A percentile compares a stretch with the other conserved stretches of the same genome.
Evolutionary conservation across 2,113 vertebrate genomes (phyloP).

Genomic region (Pimephales promelas): DNA sequence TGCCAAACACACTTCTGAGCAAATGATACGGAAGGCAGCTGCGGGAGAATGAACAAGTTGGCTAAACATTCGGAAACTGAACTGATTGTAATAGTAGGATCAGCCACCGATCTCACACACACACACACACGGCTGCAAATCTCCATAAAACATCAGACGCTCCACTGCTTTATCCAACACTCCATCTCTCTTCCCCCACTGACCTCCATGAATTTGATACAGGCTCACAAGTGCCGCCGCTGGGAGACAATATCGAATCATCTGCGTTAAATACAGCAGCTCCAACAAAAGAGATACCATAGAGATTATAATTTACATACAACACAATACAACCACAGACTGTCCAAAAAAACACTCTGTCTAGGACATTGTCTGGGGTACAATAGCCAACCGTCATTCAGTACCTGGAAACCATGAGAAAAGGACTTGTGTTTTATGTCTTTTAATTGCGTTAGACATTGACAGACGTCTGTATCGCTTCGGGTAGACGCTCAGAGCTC

Average conservation of each 20-base stretch:
- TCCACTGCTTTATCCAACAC: slow-evolving; percentile 43
- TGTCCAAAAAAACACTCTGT: slow-evolving; percentile 9
- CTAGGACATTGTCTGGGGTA: slow-evolving; percentile 37
- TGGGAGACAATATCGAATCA: slow-evolving; percentile 48
- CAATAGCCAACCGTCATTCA: slow-evolving; percentile 41
- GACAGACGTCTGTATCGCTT: slow-evolving; percentile 30
- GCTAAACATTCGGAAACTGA: slow-evolving; percentile 37
- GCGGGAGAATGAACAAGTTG: slow-evolving; percentile 5
- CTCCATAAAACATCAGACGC: slow-evolving; percentile 39
- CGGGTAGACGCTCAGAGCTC: slow-evolving; percentile 5
- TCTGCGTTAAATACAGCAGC: slow-evolving; percentile 42
- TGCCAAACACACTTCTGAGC: slow-evolving; percentile 3
- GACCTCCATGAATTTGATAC: slow-evolving; percentile 47
- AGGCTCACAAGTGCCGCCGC: slow-evolving; percentile 22
- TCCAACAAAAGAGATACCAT: slow-evolving; percentile 49
- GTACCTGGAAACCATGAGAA: slow-evolving; percentile 23
- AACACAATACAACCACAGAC: slow-evolving; percentile 32
- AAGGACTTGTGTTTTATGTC: background rate
- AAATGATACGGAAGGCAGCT: slow-evolving; percentile 15
- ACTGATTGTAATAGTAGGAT: slow-evolving; percentile 33
- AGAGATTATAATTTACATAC: slow-evolving; percentile 48
- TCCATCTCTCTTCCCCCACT: slow-evolving; percentile 35
- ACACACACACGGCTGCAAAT: slow-evolving; percentile 8
- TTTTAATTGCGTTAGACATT: slow-evolving; percentile 33
- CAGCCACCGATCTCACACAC: slow-evolving; percentile 6